A percentile compares a stretch with the other conserved stretches of the same genome.
Evolutionary conservation across 2,113 vertebrate genomes (phyloP).

Genomic region (Nesospiza acunhae): DNA sequence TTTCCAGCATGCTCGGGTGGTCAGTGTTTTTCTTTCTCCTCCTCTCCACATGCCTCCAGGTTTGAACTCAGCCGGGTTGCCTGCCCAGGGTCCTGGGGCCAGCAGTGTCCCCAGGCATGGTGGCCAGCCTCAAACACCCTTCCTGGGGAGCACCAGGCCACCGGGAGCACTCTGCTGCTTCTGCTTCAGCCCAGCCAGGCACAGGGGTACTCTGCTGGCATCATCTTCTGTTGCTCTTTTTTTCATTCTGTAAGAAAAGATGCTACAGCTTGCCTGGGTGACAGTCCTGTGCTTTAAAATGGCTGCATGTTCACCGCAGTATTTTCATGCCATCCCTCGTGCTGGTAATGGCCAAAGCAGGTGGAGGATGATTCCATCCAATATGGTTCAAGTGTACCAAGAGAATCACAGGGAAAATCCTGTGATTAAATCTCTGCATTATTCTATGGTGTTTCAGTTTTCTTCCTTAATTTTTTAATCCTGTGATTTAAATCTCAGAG

Average conservation of each 20-base stretch:
- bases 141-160: accelerated
- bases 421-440: too few relatives aligned
- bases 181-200: neutral
- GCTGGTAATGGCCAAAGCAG: neutral
- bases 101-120: neutral
- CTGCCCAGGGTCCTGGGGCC: neutral
- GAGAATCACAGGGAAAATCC: neutral
- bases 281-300: neutral
- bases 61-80: neutral
- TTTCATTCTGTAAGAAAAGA: accelerated
- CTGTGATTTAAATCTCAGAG: too few relatives aligned
- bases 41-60: neutral
- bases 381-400: accelerated
- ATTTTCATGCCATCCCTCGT: neutral
- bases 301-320: neutral
- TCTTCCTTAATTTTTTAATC: too few relatives aligned
- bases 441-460: too few relatives aligned
- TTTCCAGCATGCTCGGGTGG: neutral
- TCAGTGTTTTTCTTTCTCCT: neutral
- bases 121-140: neutral
- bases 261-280: too few relatives aligned
- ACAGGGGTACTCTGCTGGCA: accelerated
- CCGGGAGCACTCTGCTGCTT: accelerated
- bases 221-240: neutral
- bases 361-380: accelerated